Evolutionary conservation across 2,797 vertebrate species (phyloP).

Genomic region (Cynopterus sphinx): DNA sequence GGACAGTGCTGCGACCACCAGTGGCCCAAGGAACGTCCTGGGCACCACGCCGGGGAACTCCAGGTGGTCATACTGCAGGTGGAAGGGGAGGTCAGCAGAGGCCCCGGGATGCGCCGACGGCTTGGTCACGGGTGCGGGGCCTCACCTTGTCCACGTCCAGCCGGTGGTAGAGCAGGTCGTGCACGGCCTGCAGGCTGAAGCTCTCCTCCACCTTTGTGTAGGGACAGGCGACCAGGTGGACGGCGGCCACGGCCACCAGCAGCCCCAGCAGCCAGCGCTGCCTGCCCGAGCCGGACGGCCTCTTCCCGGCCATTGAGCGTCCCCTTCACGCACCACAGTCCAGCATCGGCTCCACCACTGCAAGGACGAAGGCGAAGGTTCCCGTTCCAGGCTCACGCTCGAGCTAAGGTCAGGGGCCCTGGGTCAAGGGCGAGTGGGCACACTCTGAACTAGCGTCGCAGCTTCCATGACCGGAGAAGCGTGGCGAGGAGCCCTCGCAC

Average conservation of each 20-base stretch:
- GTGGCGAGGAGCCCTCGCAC: too few species aligned
- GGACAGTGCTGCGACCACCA: conserved; percentile 89
- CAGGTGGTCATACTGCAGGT: conserved; percentile 95
- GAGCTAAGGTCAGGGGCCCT: accelerated
- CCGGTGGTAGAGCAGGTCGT: conserved; percentile 94
- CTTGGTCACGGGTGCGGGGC: accelerated
- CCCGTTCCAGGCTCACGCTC: accelerated
- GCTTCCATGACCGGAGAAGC: neutral
- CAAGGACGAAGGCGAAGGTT: neutral
- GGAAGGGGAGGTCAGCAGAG: neutral
- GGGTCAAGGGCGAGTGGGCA: accelerated
- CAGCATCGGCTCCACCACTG: neutral
- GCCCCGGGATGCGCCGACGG: accelerated
- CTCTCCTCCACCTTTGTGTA: conserved; percentile 98
- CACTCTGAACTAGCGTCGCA: accelerated
- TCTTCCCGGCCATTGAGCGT: conserved; percentile 90
- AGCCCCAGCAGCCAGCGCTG: conserved; percentile 84
- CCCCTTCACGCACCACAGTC: accelerated
- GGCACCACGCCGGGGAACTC: conserved; percentile 98
- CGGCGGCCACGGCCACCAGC: conserved; percentile 82
- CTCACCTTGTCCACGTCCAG: conserved; percentile 91
- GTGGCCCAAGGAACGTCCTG: conserved; percentile 94
- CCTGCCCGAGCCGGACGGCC: conserved; percentile 60
- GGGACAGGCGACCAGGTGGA: conserved; percentile 92
- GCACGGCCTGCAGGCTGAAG: conserved; percentile 95